phyloP scores from a whole-genome alignment of 2,888 invertebrate genomes.

The Odontocolon sp. region DNA sequence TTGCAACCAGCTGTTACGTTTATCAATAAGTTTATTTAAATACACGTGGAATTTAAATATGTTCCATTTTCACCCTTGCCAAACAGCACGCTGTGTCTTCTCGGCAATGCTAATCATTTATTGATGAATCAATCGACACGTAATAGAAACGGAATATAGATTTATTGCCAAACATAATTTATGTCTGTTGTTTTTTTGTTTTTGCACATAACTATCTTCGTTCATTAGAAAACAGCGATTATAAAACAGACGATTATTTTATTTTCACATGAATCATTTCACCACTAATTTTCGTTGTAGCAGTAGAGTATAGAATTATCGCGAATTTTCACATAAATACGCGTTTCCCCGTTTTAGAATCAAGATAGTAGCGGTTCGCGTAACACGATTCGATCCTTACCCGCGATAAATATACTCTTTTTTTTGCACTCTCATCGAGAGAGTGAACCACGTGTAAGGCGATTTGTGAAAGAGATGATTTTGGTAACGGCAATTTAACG shows the following conservation, averaged over 20 bases:
- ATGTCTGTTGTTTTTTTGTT: no score
- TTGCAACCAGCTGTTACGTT: background rate
- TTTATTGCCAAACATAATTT: background rate
- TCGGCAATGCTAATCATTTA: background rate
- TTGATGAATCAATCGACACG: background rate
- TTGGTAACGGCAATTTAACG: conserved; percentile 41
- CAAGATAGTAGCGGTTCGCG: conserved; percentile 4
- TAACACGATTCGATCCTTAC: conserved; percentile 4
- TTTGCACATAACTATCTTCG: background rate
- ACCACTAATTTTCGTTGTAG: background rate
- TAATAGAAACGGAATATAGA: background rate
- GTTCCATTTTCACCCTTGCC: background rate
- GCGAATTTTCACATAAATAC: background rate
- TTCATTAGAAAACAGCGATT: no score
- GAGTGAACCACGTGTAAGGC: conserved; percentile 1
- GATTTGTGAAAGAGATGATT: background rate
- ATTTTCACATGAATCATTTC: background rate
- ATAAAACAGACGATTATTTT: no score
- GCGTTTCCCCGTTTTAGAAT: background rate
- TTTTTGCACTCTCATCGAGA: conserved; percentile 27
- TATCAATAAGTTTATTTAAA: background rate
- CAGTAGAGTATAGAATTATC: background rate
- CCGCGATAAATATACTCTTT: conserved; percentile 23
- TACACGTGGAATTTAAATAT: no score
- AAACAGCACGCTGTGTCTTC: background rate